These are phyloP conservation scores for Callaeas wilsoni DNA, from an alignment of 2,113 vertebrate genomes.

Conservation along the genomic window DNA sequence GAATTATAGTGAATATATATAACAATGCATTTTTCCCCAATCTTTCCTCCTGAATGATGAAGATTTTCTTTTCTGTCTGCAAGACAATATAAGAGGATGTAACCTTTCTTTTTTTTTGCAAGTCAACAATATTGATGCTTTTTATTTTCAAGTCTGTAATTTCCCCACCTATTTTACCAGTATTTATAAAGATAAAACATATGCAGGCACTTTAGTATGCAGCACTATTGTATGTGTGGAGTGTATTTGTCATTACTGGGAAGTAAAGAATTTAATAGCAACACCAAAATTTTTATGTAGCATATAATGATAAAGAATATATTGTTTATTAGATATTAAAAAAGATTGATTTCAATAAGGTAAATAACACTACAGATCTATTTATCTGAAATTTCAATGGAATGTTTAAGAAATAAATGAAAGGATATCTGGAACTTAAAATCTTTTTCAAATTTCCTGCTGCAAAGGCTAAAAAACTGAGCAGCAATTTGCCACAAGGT, in stretches of 20 bases:
- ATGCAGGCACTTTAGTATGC: not conserved
- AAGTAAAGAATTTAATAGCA: not conserved
- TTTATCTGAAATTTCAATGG: not conserved
- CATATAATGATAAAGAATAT: not conserved
- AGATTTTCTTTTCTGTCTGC: constrained; percentile 9
- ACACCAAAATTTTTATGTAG: not conserved
- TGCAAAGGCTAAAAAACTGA: not conserved
- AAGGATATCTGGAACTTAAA: not conserved
- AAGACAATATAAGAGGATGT: not conserved
- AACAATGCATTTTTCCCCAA: not conserved
- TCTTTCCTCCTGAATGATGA: not conserved
- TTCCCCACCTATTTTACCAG: constrained; percentile 2
- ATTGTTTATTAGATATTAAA: not conserved
- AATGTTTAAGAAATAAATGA: not conserved
- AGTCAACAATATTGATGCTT: constrained; percentile 1
- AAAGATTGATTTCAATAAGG: not conserved
- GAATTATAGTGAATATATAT: not conserved
- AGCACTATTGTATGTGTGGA: not conserved
- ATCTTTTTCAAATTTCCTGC: not conserved
- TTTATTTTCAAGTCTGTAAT: constrained; percentile 34
- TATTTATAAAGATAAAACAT: constrained; percentile 9
- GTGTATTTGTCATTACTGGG: not conserved
- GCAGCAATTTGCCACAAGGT: not conserved
- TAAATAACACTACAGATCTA: not conserved
- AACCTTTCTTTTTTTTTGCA: not conserved